Base-by-base conservation (phyloP, 1,140 invertebrate species). In the Cydia amplana region DNA sequence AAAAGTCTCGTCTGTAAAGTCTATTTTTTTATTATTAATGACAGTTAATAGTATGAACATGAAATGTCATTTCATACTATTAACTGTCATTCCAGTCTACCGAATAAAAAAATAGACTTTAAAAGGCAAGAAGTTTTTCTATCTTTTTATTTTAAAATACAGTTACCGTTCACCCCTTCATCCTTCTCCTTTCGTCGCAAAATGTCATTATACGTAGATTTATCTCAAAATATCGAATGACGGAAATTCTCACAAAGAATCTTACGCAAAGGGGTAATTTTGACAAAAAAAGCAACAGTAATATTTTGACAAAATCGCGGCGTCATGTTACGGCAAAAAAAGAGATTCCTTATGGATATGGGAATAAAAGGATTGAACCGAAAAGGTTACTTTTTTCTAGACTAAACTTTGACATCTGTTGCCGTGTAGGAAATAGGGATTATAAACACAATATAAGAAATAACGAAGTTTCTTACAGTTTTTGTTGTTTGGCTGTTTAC, bases 281-380 rank as follows among this genome's bases (percentile, higher is more conserved):
- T 79, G 64, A 67, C 36, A 80, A 79, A 86, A 87, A 89, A 86
- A 84, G 82, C 79, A 79, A 77, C 77, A 85, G 79, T 88, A 90
- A 91, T 91, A 91, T 90, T 91, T 88, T 91, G 90, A 91, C 90
- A 89, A 91, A 89, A 90, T 79, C 84, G 87, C 83, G 78, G 88
- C 81, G 79, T 91, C 90, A 89, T 79, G 84, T 91, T 90, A 88
- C 89, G 74, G 74, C 78, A 32, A 40, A 70, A 70, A 70, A 70
- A 70, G 23, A 60, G 55, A 60, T 60, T 60, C 20, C 65, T 70
- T 43, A 36, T 16, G 28, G 28, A 67, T 32, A 67, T 79, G 64
- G 74, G 67, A 77, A 77, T 74, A 23, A 55, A 76, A 73, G 75
- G 75, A 55, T 76, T 76, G 46, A 77, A 80, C 55, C 55, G 18